phyloP scores from a whole-genome alignment of 2,797 vertebrate genomes.

The Oreochromis mossambicus region DNA sequence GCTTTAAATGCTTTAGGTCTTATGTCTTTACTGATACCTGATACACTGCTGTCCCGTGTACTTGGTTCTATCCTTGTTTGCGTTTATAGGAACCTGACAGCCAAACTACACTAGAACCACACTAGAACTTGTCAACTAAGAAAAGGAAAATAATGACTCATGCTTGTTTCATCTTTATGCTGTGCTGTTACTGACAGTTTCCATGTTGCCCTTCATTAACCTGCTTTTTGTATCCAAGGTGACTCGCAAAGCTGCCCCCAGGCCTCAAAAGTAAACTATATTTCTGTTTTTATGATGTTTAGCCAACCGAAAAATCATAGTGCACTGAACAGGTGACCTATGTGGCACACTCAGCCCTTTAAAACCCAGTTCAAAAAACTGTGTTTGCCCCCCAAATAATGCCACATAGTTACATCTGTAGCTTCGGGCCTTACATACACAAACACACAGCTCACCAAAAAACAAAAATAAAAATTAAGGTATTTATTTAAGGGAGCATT shows the following conservation, averaged over 20 bases:
- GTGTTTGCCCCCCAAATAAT: background rate
- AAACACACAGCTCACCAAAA: accelerated
- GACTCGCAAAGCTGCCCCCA: background rate
- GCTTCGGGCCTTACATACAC: background rate
- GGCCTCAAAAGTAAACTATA: background rate
- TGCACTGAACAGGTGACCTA: background rate
- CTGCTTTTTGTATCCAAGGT: constrained; percentile 40
- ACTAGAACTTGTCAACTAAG: constrained; percentile 1
- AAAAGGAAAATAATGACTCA: constrained; percentile 16
- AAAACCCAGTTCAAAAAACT: background rate
- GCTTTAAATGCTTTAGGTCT: background rate
- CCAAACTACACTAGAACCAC: background rate
- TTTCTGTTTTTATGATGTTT: background rate
- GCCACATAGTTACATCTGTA: background rate
- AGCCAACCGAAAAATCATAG: background rate
- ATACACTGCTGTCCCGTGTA: background rate
- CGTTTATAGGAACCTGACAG: background rate
- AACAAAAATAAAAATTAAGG: background rate
- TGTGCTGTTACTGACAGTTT: constrained; percentile 21
- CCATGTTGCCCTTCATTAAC: constrained; percentile 4
- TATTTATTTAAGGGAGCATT: background rate
- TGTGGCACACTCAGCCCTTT: background rate
- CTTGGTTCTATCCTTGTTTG: background rate
- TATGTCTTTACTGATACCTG: background rate
- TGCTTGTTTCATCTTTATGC: constrained; percentile 20